These are phyloP conservation scores for Rhyacophila brunnea DNA, from an alignment of 1,140 invertebrate genomes.

Conservation along the genomic window DNA sequence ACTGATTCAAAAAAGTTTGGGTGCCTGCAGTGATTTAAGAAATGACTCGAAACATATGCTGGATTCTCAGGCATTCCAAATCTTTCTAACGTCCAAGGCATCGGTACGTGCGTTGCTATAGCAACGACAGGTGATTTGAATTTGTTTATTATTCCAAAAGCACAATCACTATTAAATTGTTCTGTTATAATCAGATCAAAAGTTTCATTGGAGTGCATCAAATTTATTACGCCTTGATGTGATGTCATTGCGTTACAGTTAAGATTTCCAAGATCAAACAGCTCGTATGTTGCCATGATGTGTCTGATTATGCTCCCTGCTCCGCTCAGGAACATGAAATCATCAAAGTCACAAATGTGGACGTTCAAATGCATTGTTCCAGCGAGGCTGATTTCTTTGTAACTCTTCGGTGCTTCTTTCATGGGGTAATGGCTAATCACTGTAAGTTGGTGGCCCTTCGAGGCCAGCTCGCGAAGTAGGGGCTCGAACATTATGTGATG, in stretches of 20 bases:
- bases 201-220: constrained; percentile 46
- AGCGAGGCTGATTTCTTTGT: constrained; percentile 49
- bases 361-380: constrained; percentile 25
- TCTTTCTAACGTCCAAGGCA: constrained; percentile 56
- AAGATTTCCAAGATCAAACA: constrained; percentile 26
- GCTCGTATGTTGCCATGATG: constrained; percentile 26
- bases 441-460: constrained; percentile 66
- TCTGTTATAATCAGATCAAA: constrained; percentile 67
- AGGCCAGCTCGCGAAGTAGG: constrained; percentile 59
- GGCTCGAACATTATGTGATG: constrained; percentile 70
- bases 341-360: constrained; percentile 27
- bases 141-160: constrained; percentile 58
- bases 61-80: constrained; percentile 56
- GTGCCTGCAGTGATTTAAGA: constrained; percentile 49
- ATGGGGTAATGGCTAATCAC: constrained; percentile 63
- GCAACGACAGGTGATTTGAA: constrained; percentile 61
- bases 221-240: constrained; percentile 44
- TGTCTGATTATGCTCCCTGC: constrained; percentile 15
- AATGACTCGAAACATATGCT: constrained; percentile 53
- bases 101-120: constrained; percentile 52
- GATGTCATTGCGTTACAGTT: constrained; percentile 48
- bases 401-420: constrained; percentile 47
- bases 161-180: constrained; percentile 66
- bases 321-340: constrained; percentile 23
- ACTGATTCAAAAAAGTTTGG: constrained; percentile 51